Percentiles rank a stretch among this genome's conserved stretches.
phyloP scores from a whole-genome alignment of 2,888 invertebrate species.

The Cantharis lateralis region DNA sequence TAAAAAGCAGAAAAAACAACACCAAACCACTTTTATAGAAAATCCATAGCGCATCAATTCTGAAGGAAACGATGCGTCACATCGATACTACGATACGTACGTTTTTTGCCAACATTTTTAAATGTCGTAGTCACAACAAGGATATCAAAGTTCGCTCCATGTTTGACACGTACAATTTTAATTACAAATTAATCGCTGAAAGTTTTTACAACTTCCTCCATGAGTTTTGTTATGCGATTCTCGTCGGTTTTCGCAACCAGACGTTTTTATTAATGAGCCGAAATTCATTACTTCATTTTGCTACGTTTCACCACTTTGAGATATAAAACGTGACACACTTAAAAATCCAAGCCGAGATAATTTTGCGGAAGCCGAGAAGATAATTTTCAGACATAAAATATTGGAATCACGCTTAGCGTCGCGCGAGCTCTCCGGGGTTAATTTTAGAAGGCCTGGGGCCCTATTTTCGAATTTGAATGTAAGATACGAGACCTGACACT shows the following conservation, averaged over 20 bases:
- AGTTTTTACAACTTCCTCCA: not conserved
- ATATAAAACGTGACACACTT: not conserved
- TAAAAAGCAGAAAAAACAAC: not conserved
- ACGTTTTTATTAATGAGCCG: not conserved
- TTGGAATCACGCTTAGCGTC: not conserved
- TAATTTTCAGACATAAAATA: not conserved
- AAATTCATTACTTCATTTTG: not conserved
- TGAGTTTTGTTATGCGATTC: not conserved
- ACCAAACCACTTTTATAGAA: not conserved
- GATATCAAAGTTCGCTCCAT: conserved; percentile 1
- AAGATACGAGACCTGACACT: not conserved
- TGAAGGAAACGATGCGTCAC: not conserved
- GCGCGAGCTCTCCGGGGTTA: not conserved
- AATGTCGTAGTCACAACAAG: not conserved
- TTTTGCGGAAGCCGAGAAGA: not conserved
- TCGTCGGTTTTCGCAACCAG: not conserved
- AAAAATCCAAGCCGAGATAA: not conserved
- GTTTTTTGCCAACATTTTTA: not conserved
- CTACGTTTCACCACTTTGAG: not conserved
- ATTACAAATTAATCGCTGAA: not conserved
- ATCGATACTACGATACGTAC: not conserved
- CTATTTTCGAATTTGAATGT: not conserved
- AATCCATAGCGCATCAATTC: not conserved
- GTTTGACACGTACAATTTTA: not conserved
- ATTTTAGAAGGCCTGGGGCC: not conserved